Percentiles rank a stretch among this genome's conserved stretches.
Conservation (phyloP, 1,140 invertebrate genomes). For the Chionoecetes opilio region DNA sequence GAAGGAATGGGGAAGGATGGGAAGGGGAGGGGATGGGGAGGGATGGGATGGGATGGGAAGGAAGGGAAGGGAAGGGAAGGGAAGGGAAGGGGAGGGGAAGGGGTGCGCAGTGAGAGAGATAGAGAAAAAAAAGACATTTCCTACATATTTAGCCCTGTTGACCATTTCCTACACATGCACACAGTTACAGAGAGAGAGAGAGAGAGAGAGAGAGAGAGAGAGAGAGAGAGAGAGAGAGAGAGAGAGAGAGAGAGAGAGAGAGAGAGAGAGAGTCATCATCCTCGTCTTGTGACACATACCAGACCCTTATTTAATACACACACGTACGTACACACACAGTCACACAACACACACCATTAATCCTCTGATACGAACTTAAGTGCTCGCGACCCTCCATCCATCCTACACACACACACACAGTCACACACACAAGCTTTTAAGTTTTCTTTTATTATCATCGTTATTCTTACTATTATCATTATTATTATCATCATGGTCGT, state of each 20-base stretch:
- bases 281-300: background rate
- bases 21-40: background rate
- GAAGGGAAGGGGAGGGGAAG: background rate
- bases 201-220: conserved; percentile 17
- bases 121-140: background rate
- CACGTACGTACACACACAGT: no score
- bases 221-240: conserved; percentile 10
- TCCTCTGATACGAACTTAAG: no score
- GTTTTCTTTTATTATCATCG: no score
- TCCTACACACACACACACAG: conserved; percentile 10
- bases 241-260: background rate
- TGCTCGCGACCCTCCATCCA: no score
- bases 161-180: background rate
- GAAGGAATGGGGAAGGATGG: background rate
- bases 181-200: background rate
- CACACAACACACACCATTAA: no score
- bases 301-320: background rate
- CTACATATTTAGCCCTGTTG: background rate
- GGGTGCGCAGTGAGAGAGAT: background rate
- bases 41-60: background rate
- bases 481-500: background rate
- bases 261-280: conserved; percentile 22
- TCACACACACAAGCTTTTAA: background rate
- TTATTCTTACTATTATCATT: background rate
- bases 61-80: background rate